A percentile compares a stretch with the other conserved stretches of the same genome.
phyloP scores from a whole-genome alignment of 2,113 vertebrate species.

The Okapia johnstoni region DNA sequence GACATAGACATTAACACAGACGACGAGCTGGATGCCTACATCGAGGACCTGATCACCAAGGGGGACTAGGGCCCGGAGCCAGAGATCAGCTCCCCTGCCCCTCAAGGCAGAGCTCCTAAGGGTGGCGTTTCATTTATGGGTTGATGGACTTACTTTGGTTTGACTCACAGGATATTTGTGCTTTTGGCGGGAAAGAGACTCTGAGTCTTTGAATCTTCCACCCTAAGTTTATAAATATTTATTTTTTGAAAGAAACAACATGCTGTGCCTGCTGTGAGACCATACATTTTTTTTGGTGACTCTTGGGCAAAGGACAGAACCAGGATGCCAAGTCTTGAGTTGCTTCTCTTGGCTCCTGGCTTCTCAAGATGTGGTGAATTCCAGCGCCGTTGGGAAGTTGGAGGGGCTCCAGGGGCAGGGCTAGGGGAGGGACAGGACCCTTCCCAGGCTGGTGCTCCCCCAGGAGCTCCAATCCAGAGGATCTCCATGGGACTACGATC shows the following conservation, averaged over 20 bases:
- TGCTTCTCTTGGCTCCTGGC: not conserved
- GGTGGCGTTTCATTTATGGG: conserved; percentile 11
- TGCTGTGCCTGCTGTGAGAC: conserved; percentile 60
- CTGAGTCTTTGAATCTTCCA: conserved; percentile 75
- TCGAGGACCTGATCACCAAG: conserved; percentile 97
- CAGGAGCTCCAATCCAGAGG: not conserved
- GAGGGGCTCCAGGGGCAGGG: not conserved
- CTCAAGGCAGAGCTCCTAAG: not conserved
- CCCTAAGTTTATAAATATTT: conserved; percentile 85
- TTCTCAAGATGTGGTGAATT: not conserved
- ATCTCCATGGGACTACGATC: not conserved
- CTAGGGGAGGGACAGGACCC: not conserved
- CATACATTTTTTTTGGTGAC: conserved; percentile 27
- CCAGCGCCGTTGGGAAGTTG: not conserved
- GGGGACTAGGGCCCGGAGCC: conserved; percentile 83
- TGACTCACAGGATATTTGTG: conserved; percentile 66
- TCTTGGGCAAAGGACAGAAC: conserved; percentile 29
- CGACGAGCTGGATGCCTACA: conserved; percentile 97
- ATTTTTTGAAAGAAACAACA: conserved; percentile 82
- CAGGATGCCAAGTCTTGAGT: not conserved
- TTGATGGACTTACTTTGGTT: conserved; percentile 67
- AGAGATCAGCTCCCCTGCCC: not conserved
- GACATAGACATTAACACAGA: conserved; percentile 99
- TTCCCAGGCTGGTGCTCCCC: not conserved
- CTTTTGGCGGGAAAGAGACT: conserved; percentile 69